Conservation (phyloP, 2,888 invertebrate species). For the Smittia aterrima region DNA sequence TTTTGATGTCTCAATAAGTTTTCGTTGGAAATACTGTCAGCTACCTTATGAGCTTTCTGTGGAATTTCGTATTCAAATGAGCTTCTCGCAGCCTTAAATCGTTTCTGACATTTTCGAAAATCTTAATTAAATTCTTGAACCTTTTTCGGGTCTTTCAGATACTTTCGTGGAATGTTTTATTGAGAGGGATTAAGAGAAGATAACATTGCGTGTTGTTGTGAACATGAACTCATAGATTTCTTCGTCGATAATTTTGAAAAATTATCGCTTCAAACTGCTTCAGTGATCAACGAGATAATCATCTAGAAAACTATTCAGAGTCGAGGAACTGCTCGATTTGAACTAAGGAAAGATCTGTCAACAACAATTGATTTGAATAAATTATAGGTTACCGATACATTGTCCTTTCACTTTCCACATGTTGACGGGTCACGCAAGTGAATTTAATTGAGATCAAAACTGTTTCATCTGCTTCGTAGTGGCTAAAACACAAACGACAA, state of each 20-base stretch:
- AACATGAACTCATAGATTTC: not conserved
- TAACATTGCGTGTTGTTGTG: too few relatives aligned
- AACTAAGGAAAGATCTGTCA: constrained; percentile 2
- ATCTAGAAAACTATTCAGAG: not conserved
- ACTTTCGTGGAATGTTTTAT: not conserved
- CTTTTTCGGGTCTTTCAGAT: not conserved
- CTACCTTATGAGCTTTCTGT: not conserved
- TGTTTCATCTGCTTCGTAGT: constrained; percentile 17
- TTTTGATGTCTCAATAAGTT: constrained; percentile 10
- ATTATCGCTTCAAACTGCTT: not conserved
- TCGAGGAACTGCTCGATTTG: not conserved
- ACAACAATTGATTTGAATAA: not conserved
- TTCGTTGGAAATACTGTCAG: not conserved
- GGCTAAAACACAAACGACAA: not conserved
- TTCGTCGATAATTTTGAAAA: not conserved
- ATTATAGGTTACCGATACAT: not conserved
- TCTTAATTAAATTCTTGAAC: too few relatives aligned
- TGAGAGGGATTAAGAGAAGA: not conserved
- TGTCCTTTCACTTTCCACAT: constrained; percentile 18
- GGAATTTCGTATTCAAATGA: not conserved
- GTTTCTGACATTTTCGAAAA: too few relatives aligned
- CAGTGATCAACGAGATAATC: constrained; percentile 8
- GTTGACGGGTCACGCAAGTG: not conserved
- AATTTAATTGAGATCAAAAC: not conserved
- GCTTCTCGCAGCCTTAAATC: too few relatives aligned